These are phyloP conservation scores for Ceratina australensis DNA, from an alignment of 1,140 invertebrate genomes.

Conservation along the genomic window DNA sequence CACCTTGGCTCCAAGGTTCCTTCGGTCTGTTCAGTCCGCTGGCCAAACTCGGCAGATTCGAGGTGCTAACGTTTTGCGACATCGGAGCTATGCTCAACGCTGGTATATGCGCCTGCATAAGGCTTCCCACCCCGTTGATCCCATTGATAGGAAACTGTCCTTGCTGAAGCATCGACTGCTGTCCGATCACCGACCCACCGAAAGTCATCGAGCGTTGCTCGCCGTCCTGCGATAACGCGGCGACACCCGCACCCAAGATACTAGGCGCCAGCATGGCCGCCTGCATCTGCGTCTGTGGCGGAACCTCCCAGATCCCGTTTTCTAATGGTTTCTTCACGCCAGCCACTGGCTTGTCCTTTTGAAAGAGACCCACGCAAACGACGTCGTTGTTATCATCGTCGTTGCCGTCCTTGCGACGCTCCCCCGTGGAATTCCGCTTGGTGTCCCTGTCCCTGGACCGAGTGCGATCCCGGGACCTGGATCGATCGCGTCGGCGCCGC, in stretches of 20 bases:
- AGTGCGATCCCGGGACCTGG: conserved; percentile 66
- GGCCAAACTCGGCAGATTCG: conserved; percentile 42
- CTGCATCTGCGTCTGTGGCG: conserved; percentile 75
- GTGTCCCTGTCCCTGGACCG: conserved; percentile 77
- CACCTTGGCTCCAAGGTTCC: conserved; percentile 65
- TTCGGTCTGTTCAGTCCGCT: conserved; percentile 41
- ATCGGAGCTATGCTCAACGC: conserved; percentile 51
- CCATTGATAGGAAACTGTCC: conserved; percentile 72
- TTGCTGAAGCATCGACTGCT: conserved; percentile 60
- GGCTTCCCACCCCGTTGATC: conserved; percentile 68
- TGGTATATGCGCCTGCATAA: conserved; percentile 67
- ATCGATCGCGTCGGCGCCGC: conserved; percentile 63
- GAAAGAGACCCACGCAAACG: conserved; percentile 76
- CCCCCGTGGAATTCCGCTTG: conserved; percentile 61
- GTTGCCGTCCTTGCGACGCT: conserved; percentile 71
- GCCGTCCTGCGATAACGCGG: conserved; percentile 66
- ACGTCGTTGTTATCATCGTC: conserved; percentile 74
- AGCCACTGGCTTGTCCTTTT: conserved; percentile 68
- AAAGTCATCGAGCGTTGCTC: conserved; percentile 58
- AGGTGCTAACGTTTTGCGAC: conserved; percentile 32
- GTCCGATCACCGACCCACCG: conserved; percentile 45
- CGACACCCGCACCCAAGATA: conserved; percentile 70
- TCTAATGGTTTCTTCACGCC: conserved; percentile 59
- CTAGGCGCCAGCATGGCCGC: conserved; percentile 73
- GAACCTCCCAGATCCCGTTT: conserved; percentile 77